Base-by-base conservation (phyloP, 2,888 invertebrate genomes). In the Ypsolopha scabrella region DNA sequence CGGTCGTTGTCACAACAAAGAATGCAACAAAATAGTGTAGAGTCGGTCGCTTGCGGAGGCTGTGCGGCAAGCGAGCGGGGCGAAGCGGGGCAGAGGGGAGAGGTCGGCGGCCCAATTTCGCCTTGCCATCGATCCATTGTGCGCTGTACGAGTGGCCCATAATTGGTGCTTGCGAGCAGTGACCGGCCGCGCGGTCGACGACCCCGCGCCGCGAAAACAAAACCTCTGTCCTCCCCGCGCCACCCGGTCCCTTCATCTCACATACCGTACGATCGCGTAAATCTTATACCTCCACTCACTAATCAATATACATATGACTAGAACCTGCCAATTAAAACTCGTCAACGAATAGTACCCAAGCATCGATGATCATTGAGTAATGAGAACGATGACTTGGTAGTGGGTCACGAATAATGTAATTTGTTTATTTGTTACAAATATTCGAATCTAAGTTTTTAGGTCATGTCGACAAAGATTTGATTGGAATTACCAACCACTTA, bases 91-190 rank as follows among this genome's bases (percentile, higher is more conserved):
- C 58, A 60, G 60, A 48, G 63, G 59, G 64, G 61, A 64, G 58
- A 56, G 60, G 59, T 75, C 75, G 73, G 72, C 81, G 85, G 72
- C 86, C 85, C 77, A 82, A 85, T 83, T 86, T 80, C 66, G 77
- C 72, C 72, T 70, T 75, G 80, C 83, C 85, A 86, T 86, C 86
- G 86, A 86, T 86, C 86, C 85, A 86, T 86, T 86, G 86, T 86
- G 77, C 79, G 81, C 73, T 81, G 82, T 82, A 75, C 85, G 83
- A 86, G 83, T 86, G 85, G 83, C 85, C 83, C 86, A 85, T 86
- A 85, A 86, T 86, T 86, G 85, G 85, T 80, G 78, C 77, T 10
- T 78, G 79, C 78, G 83, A 82, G 77, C 86, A 85, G 69, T 82
- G 83, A 86, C 86, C 86, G 86, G 67, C 77, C 77, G 73, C 60